Evolutionary conservation across 1,140 invertebrate species (phyloP).

Genomic region (Drosophila arizonae): DNA sequence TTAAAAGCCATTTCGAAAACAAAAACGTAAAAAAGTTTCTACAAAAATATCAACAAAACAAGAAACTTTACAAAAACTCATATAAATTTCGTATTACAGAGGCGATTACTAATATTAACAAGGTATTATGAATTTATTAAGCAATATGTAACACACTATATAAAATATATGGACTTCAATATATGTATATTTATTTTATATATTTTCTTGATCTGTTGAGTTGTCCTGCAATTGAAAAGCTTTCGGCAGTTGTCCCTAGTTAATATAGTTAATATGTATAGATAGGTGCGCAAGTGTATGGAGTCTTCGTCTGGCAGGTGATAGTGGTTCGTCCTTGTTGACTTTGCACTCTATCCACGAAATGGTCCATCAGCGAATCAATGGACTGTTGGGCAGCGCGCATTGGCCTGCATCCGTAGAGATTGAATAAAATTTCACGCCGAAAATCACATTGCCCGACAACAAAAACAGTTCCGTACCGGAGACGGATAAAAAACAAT

Average conservation of each 20-base stretch:
- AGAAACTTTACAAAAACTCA: conserved; percentile 19
- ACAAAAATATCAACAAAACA: conserved; percentile 19
- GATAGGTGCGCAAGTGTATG: too few relatives aligned
- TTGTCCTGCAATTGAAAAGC: too few relatives aligned
- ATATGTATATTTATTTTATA: too few relatives aligned
- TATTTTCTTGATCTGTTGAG: too few relatives aligned
- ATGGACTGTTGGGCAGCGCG: conserved; percentile 5
- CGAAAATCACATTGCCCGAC: conserved; percentile 76
- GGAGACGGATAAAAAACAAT: conserved; percentile 31
- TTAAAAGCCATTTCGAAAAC: conserved; percentile 65
- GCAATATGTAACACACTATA: too few relatives aligned
- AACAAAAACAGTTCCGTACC: conserved; percentile 59
- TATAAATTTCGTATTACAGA: conserved; percentile 14
- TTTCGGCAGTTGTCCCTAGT: too few relatives aligned
- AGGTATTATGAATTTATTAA: too few relatives aligned
- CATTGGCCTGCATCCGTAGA: conserved; percentile 33
- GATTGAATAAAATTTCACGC: conserved; percentile 80
- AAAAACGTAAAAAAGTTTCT: conserved; percentile 17
- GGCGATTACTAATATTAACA: neutral
- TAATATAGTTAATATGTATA: too few relatives aligned
- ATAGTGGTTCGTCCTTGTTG: too few relatives aligned
- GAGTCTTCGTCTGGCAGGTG: neutral
- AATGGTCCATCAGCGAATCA: conserved; percentile 14
- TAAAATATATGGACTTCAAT: too few relatives aligned
- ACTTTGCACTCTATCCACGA: neutral